Percentiles rank a stretch among this genome's conserved stretches.
phyloP scores from a whole-genome alignment of 2,888 invertebrate genomes.

The Limnephilus lunatus region DNA sequence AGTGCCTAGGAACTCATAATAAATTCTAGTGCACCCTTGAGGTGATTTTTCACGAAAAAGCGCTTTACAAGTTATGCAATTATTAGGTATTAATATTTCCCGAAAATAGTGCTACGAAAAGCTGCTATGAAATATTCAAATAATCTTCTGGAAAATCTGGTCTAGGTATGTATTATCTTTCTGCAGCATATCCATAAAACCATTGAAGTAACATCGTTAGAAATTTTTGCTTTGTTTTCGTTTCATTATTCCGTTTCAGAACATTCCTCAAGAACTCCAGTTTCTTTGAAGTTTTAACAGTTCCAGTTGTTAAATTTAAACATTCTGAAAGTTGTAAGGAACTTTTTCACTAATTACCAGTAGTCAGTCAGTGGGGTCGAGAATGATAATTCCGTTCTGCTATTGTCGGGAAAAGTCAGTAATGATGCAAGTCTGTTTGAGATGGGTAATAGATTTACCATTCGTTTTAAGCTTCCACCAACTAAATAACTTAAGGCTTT shows the following conservation, averaged over 20 bases:
- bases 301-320: neutral
- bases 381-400: neutral
- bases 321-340: neutral
- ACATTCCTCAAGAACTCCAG: neutral
- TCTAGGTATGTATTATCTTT: neutral
- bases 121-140: too few relatives aligned
- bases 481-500: neutral
- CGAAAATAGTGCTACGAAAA: too few relatives aligned
- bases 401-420: neutral
- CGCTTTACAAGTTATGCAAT: too few relatives aligned
- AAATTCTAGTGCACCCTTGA: too few relatives aligned
- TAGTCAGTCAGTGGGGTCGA: neutral
- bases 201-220: neutral
- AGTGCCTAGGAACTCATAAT: too few relatives aligned
- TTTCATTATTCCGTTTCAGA: neutral
- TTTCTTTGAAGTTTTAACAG: neutral
- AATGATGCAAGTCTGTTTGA: neutral
- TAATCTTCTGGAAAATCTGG: neutral
- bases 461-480: neutral
- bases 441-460: neutral
- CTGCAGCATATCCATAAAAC: neutral
- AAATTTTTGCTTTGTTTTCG: neutral
- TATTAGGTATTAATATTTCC: too few relatives aligned
- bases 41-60: too few relatives aligned
- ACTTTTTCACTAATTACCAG: neutral